Conservation (phyloP, 1,140 invertebrate genomes). For the Bilobella aurantiaca region DNA sequence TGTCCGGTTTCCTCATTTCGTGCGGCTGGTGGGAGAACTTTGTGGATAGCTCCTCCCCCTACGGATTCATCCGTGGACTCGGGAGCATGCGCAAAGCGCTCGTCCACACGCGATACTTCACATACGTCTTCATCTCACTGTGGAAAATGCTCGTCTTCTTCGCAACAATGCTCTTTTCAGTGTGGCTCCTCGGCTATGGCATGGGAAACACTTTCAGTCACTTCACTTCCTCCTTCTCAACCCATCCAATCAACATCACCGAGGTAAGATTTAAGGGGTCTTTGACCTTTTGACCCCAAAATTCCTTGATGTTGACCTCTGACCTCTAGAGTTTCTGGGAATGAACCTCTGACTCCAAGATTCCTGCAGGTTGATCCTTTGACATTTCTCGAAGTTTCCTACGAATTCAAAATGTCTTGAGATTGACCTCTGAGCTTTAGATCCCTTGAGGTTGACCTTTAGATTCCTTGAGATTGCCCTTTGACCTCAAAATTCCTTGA, state of each 20-base stretch:
- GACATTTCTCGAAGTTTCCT: no score
- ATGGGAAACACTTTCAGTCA: slow-evolving; percentile 65
- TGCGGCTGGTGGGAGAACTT: slow-evolving; percentile 97
- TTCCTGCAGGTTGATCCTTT: no score
- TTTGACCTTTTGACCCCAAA: not conserved
- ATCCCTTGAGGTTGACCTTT: no score
- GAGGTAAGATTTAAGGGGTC: slow-evolving; percentile 45
- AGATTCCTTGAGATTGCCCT: no score
- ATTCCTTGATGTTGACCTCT: not conserved
- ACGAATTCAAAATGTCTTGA: no score
- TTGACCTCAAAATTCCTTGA: no score
- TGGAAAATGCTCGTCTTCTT: slow-evolving; percentile 80
- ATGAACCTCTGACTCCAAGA: no score
- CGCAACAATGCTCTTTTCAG: slow-evolving; percentile 57
- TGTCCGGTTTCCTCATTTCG: slow-evolving; percentile 71
- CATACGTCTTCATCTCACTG: slow-evolving; percentile 72
- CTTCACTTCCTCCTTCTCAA: slow-evolving; percentile 61
- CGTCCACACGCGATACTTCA: slow-evolving; percentile 69
- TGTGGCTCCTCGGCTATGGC: slow-evolving; percentile 62
- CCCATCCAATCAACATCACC: slow-evolving; percentile 65
- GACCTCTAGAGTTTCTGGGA: no score
- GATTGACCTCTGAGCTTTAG: no score
- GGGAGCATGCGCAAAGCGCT: slow-evolving; percentile 69
- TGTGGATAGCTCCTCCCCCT: slow-evolving; percentile 66
- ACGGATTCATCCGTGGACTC: slow-evolving; percentile 64